phyloP scores from a whole-genome alignment of 2,888 invertebrate species.

The Maniola hyperantus region DNA sequence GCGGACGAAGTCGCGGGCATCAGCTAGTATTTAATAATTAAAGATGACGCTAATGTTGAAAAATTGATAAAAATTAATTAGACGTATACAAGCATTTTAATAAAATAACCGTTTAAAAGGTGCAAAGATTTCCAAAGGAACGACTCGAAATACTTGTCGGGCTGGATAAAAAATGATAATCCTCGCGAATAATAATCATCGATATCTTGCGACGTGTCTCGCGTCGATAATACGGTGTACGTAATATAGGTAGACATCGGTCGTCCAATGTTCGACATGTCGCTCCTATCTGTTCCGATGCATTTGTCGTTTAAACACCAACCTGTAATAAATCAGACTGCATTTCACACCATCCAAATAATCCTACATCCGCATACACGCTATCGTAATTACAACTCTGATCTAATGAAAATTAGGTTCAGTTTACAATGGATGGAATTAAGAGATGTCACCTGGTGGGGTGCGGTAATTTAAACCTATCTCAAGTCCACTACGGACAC shows the following conservation, averaged over 20 bases:
- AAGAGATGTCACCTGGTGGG: slow-evolving; percentile 40
- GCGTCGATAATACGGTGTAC: slow-evolving; percentile 54
- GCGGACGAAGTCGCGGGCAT: background rate
- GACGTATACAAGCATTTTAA: background rate
- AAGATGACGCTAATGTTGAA: too few species aligned
- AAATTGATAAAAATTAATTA: background rate
- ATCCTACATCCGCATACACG: slow-evolving; percentile 41
- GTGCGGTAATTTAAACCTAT: slow-evolving; percentile 76
- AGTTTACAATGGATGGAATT: slow-evolving; percentile 33
- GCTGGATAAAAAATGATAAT: slow-evolving; percentile 13
- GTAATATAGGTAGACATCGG: slow-evolving; percentile 74
- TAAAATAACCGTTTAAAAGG: slow-evolving; percentile 11
- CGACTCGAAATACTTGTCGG: background rate
- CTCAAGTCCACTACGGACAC: slow-evolving; percentile 80
- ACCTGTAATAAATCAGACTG: slow-evolving; percentile 81
- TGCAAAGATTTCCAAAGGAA: slow-evolving; percentile 4
- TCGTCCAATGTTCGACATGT: slow-evolving; percentile 81
- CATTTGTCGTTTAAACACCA: slow-evolving; percentile 83
- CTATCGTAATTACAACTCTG: slow-evolving; percentile 43
- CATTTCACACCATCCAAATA: slow-evolving; percentile 42
- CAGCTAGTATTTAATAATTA: too few species aligned
- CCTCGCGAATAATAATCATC: slow-evolving; percentile 25
- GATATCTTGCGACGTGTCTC: slow-evolving; percentile 55
- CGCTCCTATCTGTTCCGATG: slow-evolving; percentile 82
- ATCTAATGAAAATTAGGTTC: slow-evolving; percentile 28